Conservation (phyloP, 2,797 vertebrate species). For the Acridotheres tristis region DNA sequence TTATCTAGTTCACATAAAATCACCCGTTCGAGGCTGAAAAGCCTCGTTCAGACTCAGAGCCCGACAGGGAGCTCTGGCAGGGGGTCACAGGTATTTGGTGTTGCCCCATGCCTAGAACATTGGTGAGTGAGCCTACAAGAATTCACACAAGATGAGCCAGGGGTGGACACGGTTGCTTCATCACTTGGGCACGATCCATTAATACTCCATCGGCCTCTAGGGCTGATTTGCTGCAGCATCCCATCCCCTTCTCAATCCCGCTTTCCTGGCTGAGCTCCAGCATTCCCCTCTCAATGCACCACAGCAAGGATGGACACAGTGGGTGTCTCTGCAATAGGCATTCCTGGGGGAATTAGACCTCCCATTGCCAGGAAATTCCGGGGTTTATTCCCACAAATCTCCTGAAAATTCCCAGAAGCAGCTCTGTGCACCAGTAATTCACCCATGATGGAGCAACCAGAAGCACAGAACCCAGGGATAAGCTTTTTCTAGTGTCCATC, state of each 20-base stretch:
- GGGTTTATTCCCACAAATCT: neutral
- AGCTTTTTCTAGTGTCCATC: neutral
- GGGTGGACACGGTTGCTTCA: neutral
- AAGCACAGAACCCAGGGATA: rapidly evolving
- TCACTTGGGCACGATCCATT: rapidly evolving
- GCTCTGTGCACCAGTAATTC: neutral
- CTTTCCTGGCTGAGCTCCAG: neutral
- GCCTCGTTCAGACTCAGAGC: neutral
- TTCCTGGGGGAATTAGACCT: neutral
- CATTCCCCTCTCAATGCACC: rapidly evolving
- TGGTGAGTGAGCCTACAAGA: rapidly evolving
- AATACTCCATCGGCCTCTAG: rapidly evolving
- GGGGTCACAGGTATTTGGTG: neutral
- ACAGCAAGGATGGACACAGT: neutral
- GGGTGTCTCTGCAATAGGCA: rapidly evolving
- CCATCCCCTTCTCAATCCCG: neutral
- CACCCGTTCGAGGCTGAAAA: neutral
- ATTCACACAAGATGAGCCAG: neutral
- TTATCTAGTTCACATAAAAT: neutral
- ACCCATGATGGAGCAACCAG: rapidly evolving
- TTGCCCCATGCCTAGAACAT: rapidly evolving
- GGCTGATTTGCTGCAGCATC: neutral
- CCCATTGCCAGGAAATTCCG: neutral
- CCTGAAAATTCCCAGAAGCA: neutral
- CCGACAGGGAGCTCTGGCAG: neutral